phyloP scores from a whole-genome alignment of 2,797 vertebrate genomes.

The Eulemur rubriventer region DNA sequence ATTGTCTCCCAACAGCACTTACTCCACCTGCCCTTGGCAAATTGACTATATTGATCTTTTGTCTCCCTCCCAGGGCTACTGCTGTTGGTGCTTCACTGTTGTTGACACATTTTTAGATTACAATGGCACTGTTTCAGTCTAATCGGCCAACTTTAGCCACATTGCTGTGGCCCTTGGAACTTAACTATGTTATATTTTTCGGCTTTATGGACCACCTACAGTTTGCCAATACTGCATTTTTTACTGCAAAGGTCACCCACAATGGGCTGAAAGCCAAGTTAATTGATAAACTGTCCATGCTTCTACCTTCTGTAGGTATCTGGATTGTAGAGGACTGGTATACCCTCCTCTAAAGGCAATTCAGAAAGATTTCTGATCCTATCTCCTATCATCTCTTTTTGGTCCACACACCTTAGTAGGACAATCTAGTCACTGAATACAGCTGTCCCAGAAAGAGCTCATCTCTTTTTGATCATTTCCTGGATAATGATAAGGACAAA shows the following conservation, averaged over 20 bases:
- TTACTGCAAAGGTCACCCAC: not conserved
- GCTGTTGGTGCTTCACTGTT: not conserved
- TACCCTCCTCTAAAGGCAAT: not conserved
- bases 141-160: not conserved
- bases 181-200: not conserved
- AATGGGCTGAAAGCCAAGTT: not conserved
- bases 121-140: not conserved
- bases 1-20: not conserved
- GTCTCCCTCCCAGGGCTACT: not conserved
- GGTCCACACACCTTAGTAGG: not conserved
- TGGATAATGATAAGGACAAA: not conserved
- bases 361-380: not conserved
- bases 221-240: not conserved
- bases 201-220: not conserved
- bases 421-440: not conserved
- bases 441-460: not conserved
- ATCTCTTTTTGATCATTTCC: not conserved
- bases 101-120: not conserved
- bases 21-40: not conserved
- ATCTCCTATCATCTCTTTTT: not conserved
- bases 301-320: not conserved
- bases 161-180: not conserved
- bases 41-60: not conserved
- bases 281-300: not conserved
- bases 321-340: not conserved